These are phyloP conservation scores for Cloeon dipterum DNA, from an alignment of 2,888 invertebrate genomes.

Conservation along the genomic window DNA sequence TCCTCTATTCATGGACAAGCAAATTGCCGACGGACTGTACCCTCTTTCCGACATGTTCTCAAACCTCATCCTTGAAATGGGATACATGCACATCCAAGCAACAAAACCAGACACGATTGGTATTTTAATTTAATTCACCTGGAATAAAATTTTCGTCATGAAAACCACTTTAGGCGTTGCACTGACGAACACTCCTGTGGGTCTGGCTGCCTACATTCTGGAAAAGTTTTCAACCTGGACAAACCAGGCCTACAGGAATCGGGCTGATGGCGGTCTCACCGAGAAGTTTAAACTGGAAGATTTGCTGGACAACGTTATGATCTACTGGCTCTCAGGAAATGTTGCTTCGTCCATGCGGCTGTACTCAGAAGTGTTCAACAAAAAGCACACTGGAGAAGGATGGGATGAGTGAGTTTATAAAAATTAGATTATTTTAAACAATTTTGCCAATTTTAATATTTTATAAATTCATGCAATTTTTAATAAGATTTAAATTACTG, in stretches of 20 bases:
- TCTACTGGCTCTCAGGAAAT: conserved; percentile 54
- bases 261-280: conserved; percentile 20
- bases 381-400: not conserved
- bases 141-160: not conserved
- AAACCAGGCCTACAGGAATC: conserved; percentile 10
- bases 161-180: conserved; percentile 28
- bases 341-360: conserved; percentile 52
- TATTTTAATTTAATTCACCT: conserved; percentile 8
- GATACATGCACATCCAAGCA: conserved; percentile 25
- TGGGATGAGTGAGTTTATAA: not conserved
- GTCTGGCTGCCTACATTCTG: conserved; percentile 69
- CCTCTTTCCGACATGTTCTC: conserved; percentile 12
- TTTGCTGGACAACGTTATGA: conserved; percentile 52
- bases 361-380: conserved; percentile 35
- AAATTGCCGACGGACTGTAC: conserved; percentile 12
- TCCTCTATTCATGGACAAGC: conserved; percentile 11
- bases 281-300: conserved; percentile 21
- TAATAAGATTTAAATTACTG: too few species aligned
- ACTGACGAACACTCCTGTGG: conserved; percentile 54
- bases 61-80: conserved; percentile 18
- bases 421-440: too few species aligned
- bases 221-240: conserved; percentile 68
- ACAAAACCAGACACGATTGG: conserved; percentile 29
- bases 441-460: too few species aligned
- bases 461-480: too few species aligned